Evolutionary conservation across 2,113 vertebrate species (phyloP).

Genomic region (Cercopithecus mona): DNA sequence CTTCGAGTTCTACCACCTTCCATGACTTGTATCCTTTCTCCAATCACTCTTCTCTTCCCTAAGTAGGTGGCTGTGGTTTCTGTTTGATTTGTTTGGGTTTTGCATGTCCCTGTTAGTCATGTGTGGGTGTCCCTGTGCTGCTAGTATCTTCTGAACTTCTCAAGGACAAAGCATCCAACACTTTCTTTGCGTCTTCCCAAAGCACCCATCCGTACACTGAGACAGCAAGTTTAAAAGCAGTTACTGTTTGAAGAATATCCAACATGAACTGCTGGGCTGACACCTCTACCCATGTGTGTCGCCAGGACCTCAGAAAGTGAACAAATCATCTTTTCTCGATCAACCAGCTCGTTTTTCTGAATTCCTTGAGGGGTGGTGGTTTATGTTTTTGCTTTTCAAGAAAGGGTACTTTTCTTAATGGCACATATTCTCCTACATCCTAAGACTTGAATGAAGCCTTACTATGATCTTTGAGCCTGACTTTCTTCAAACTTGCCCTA

Average conservation of each 20-base stretch:
- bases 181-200: background rate
- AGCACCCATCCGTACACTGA: background rate
- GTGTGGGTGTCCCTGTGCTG: background rate
- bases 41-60: background rate
- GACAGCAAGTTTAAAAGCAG: background rate
- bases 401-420: background rate
- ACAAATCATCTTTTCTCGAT: background rate
- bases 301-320: background rate
- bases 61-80: background rate
- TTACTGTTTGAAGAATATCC: background rate
- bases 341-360: background rate
- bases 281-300: background rate
- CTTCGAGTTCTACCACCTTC: background rate
- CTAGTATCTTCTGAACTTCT: constrained; percentile 23
- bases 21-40: background rate
- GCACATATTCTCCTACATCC: background rate
- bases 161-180: background rate
- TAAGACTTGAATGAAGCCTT: background rate
- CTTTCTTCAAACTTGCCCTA: background rate
- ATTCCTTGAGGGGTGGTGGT: background rate
- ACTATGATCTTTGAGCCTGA: background rate
- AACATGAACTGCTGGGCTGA: background rate
- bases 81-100: background rate
- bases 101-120: background rate
- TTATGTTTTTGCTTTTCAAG: background rate